Evolutionary conservation across 2,113 vertebrate species (phyloP).

Genomic region (Megaceryle torquata): DNA sequence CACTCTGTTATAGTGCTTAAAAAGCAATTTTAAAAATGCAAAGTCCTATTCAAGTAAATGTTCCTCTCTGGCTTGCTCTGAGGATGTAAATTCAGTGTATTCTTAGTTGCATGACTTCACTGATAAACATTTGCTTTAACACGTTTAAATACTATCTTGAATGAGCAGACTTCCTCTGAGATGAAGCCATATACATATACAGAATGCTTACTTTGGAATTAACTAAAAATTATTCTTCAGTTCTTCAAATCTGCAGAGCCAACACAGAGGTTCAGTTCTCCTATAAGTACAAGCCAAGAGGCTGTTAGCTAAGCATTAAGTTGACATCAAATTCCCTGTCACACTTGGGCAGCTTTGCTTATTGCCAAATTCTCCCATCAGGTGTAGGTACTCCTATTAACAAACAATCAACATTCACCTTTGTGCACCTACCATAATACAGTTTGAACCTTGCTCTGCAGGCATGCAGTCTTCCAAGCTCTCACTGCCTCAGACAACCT

Average conservation of each 20-base stretch:
- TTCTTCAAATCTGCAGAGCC: not conserved
- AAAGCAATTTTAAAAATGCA: not conserved
- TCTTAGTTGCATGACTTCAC: constrained; percentile 1
- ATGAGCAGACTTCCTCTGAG: not conserved
- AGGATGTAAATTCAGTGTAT: not conserved
- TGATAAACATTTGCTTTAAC: not conserved
- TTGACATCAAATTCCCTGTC: not conserved
- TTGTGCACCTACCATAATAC: not conserved
- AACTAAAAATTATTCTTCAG: not conserved
- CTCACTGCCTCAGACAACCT: not conserved
- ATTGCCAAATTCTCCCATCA: not conserved
- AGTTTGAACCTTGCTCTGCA: not conserved
- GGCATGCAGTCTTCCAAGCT: not conserved
- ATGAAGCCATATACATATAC: not conserved
- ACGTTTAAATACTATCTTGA: not conserved
- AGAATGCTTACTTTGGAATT: constrained; percentile 30
- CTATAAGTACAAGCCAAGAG: not conserved
- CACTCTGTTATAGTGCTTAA: not conserved
- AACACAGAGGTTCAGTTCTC: not conserved
- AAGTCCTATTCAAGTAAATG: not conserved
- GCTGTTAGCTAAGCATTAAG: not conserved
- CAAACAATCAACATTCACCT: not conserved
- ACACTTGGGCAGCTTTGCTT: not conserved
- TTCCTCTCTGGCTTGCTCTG: not conserved
- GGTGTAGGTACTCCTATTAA: not conserved